phyloP scores from a whole-genome alignment of 2,113 vertebrate species.

The Paradoxurus hermaphroditus region DNA sequence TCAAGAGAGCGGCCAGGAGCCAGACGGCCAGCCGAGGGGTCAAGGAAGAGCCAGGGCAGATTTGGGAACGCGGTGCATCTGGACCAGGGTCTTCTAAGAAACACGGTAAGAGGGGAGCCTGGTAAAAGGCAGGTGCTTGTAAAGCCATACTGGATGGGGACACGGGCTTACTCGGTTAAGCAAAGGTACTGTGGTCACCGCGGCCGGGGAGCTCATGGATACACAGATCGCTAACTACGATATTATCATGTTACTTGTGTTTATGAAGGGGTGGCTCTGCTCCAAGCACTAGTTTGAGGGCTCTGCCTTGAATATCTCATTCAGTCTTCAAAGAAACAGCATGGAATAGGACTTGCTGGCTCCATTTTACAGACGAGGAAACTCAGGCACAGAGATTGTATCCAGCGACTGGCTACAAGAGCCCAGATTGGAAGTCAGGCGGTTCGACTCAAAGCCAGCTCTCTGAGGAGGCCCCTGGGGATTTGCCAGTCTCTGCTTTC shows the following conservation, averaged over 20 bases:
- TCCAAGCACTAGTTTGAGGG: not conserved
- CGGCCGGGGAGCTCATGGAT: not conserved
- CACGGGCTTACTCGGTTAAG: not conserved
- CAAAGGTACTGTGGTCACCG: rapidly evolving
- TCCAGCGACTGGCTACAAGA: not conserved
- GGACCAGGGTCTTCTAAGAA: not conserved
- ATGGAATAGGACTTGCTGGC: not conserved
- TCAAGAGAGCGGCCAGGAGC: not conserved
- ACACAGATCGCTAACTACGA: not conserved
- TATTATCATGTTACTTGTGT: rapidly evolving
- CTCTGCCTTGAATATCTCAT: not conserved
- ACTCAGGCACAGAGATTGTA: not conserved
- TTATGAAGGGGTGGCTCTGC: not conserved
- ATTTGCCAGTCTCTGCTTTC: too few species aligned
- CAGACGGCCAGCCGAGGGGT: not conserved
- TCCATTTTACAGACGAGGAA: not conserved
- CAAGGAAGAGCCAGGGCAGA: not conserved
- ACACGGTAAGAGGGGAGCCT: not conserved
- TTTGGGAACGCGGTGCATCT: too few species aligned
- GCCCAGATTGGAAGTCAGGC: not conserved
- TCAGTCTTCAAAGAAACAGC: not conserved
- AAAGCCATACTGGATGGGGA: not conserved
- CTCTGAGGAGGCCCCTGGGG: not conserved
- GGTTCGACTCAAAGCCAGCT: not conserved
- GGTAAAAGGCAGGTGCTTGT: too few species aligned